Evolutionary conservation across 2,797 vertebrate species (phyloP), one percentile per base, ranked within the genome.

Genomic region (Lateolabrax maculatus): DNA sequence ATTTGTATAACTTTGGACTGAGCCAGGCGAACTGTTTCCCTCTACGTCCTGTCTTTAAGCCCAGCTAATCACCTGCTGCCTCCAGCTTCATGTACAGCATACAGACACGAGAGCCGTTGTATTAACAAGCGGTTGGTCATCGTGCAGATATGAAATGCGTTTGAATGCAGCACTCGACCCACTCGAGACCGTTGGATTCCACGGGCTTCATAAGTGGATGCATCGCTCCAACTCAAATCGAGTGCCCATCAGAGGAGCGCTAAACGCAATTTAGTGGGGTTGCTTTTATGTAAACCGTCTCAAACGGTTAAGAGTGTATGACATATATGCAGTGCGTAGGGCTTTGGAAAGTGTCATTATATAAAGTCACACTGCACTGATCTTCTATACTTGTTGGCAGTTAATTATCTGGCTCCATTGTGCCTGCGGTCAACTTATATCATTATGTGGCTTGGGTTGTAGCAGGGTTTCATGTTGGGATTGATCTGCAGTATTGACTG

Each of bases 121-220:
- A 25, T 27, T 9, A 39, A 9, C 44, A 21, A 34, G 57, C 13
- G 48, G 27, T 29, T 15, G 12, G 29, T 68, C 36, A 68, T 53
- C 53, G 36, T 11, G 2, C 12, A 4, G 53, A 43, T 46, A 9
- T 52, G 44, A 39, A 31, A 44, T 13, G 16, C 1, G 6, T 83
- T 58, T 18, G 6, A 68, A 74, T 31, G 36, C 43, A n/a, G n/a
- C 49, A 18, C 43, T 62, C 4, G 10, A 53, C 31, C 41, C 46
- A 51, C 23, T 61, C 29, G 21, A 80, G 57, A 41, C 70, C 19
- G 57, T n/a, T 77, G 61, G 66, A 78, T 70, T 77, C 55, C 51
- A 60, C 37, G 1, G 37, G 41, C 65, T 58, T 48, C 23, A 31
- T 18, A 57, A 74, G 64, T 61, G 44, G 36, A 71, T 4, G 0